A percentile compares a stretch with the other conserved stretches of the same genome.
phyloP scores from a whole-genome alignment of 1,140 invertebrate genomes.

The Andricus grossulariae region DNA sequence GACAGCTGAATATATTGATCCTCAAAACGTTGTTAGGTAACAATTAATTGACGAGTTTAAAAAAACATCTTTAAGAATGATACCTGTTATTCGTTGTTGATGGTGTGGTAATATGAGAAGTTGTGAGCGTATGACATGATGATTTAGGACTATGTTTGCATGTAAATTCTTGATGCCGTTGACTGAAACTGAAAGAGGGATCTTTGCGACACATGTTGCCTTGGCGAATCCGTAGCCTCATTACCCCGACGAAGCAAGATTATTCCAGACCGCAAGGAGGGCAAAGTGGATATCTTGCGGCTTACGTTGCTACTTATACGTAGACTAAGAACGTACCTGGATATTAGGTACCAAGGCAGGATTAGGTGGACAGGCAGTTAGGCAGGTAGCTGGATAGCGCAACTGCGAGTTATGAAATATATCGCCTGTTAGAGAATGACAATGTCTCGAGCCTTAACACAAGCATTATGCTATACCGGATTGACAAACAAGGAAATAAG shows the following conservation, averaged over 20 bases:
- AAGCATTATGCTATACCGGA: constrained; percentile 39
- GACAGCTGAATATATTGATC: too few relatives aligned
- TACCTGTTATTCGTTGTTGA: too few relatives aligned
- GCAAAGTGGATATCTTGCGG: constrained; percentile 50
- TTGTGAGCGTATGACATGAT: too few relatives aligned
- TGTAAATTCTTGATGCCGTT: too few relatives aligned
- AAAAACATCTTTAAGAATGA: too few relatives aligned
- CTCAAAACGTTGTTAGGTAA: too few relatives aligned
- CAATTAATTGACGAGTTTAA: too few relatives aligned
- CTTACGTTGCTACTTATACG: constrained; percentile 45
- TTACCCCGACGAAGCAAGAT: constrained; percentile 64
- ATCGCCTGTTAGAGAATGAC: constrained; percentile 53
- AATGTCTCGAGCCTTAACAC: constrained; percentile 27
- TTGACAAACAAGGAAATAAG: constrained; percentile 60
- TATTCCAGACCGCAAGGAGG: constrained; percentile 63
- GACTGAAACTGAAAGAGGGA: constrained; percentile 43
- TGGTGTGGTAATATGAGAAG: neutral
- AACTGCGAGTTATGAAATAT: constrained; percentile 43
- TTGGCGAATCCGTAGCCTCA: constrained; percentile 54
- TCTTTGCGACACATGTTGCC: constrained; percentile 51
- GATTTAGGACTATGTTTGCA: too few relatives aligned
- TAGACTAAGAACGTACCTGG: constrained; percentile 33
- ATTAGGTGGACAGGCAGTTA: constrained; percentile 5
- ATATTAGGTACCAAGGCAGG: constrained; percentile 42
- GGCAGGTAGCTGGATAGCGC: neutral